A percentile compares a stretch with the other conserved stretches of the same genome.
phyloP scores from a whole-genome alignment of 2,888 invertebrate genomes.

The Tipula lateralis region DNA sequence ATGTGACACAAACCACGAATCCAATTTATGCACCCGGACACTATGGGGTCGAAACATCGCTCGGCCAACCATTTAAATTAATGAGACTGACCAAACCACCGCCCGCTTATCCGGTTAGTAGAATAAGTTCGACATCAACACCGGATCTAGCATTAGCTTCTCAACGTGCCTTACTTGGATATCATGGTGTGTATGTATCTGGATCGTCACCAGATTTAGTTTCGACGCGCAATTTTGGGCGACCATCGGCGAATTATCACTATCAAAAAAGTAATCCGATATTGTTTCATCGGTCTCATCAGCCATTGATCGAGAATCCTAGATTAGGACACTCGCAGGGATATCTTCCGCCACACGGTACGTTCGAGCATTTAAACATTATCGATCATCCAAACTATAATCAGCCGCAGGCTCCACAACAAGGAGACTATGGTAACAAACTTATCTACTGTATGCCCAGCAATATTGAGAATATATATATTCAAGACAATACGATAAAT shows the following conservation, averaged over 20 bases:
- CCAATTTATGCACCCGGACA: conserved; percentile 41
- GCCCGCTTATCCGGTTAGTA: conserved; percentile 74
- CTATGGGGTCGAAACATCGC: conserved; percentile 43
- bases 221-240: conserved; percentile 55
- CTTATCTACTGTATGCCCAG: conserved; percentile 33
- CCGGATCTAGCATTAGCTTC: conserved; percentile 75
- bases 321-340: conserved; percentile 45
- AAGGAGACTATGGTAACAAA: conserved; percentile 53
- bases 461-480: conserved; percentile 21
- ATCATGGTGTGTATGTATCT: conserved; percentile 55
- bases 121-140: conserved; percentile 76
- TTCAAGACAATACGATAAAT: conserved; percentile 43
- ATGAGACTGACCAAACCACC: conserved; percentile 62
- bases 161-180: conserved; percentile 51
- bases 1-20: conserved; percentile 56
- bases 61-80: conserved; percentile 46
- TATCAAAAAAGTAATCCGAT: conserved; percentile 26
- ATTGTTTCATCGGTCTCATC: conserved; percentile 35
- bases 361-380: conserved; percentile 67
- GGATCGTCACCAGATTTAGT: conserved; percentile 76
- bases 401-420: conserved; percentile 49
- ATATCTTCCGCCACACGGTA: conserved; percentile 58
- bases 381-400: conserved; percentile 40
- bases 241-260: background rate
- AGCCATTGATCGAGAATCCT: conserved; percentile 34